Conservation (phyloP, 35 echinoderm and acorn worm genomes). For the Chiridota heheva region DNA sequence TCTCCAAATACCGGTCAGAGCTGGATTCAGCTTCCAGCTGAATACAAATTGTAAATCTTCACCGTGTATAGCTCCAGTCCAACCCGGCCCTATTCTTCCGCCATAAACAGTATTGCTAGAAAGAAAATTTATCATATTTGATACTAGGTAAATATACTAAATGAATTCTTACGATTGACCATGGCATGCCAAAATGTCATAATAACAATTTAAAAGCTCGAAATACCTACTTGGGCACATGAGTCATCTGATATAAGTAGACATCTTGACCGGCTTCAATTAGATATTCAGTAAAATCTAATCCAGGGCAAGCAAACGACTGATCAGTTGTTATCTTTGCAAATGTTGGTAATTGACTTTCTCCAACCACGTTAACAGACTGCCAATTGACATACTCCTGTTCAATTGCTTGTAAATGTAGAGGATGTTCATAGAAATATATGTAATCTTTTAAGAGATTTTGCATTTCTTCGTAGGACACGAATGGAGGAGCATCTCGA, state of each 20-base stretch:
- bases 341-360: not conserved
- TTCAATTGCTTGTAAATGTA: not conserved
- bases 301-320: not conserved
- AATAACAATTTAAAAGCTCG: not conserved
- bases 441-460: not conserved
- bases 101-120: not conserved
- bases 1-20: not conserved
- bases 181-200: not conserved
- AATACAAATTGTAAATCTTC: conserved; percentile 3
- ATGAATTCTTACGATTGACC: no score
- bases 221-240: not conserved
- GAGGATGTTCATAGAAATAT: not conserved
- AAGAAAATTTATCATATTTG: no score
- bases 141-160: no score
- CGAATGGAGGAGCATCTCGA: not conserved
- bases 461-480: not conserved
- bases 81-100: not conserved
- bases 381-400: not conserved
- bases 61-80: not conserved
- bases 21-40: not conserved
- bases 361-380: not conserved
- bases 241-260: not conserved
- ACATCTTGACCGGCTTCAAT: not conserved
- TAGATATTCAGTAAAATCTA: not conserved
- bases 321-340: not conserved